Percentiles rank a stretch among this genome's conserved stretches.
Conservation (phyloP, 1,140 invertebrate species). For the Berghia stephanieae region DNA sequence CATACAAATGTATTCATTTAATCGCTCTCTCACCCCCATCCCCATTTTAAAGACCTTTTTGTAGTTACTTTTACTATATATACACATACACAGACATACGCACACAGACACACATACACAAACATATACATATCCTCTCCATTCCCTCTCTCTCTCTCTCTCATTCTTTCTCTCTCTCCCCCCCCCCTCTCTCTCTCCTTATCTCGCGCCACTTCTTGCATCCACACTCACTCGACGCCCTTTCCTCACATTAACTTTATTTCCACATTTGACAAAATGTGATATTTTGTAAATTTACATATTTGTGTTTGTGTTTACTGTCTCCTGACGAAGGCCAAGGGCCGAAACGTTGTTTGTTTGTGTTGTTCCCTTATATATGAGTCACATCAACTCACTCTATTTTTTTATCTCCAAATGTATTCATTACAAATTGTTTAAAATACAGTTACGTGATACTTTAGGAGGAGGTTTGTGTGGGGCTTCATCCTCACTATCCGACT, state of each 20-base stretch:
- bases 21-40: neutral
- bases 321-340: neutral
- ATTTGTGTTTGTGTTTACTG: neutral
- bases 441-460: neutral
- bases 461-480: neutral
- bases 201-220: neutral
- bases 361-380: neutral
- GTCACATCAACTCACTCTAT: no score
- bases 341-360: neutral
- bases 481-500: neutral
- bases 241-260: neutral
- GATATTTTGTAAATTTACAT: no score
- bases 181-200: conserved; percentile 7
- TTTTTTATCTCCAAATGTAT: no score
- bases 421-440: no score
- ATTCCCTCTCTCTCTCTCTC: neutral
- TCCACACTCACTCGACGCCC: neutral
- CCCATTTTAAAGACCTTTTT: neutral
- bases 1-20: no score
- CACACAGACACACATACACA: no score
- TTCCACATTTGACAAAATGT: neutral
- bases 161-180: neutral
- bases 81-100: no score
- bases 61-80: no score
- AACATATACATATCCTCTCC: no score